Conservation (phyloP, 1,140 invertebrate species). For the Papilio glaucus region DNA sequence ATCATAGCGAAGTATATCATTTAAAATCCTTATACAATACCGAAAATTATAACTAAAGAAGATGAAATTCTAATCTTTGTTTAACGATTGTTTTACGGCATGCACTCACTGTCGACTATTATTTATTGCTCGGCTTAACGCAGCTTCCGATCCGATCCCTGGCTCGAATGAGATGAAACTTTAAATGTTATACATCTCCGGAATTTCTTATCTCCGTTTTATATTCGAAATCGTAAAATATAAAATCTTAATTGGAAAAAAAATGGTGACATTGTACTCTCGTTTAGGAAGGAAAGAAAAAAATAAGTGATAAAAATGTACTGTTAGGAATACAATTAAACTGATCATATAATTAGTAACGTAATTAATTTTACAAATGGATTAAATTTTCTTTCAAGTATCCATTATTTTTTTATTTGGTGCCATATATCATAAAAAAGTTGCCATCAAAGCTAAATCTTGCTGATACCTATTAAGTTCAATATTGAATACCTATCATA, state of each 20-base stretch:
- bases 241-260: conserved; percentile 25
- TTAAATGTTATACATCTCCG: conserved; percentile 23
- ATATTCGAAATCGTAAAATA: conserved; percentile 12
- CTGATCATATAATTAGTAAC: too few species aligned
- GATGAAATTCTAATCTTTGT: conserved; percentile 66
- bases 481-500: too few species aligned
- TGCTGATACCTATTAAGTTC: too few species aligned
- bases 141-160: conserved; percentile 63
- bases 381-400: too few species aligned
- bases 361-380: too few species aligned
- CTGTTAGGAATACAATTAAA: too few species aligned
- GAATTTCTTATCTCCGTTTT: conserved; percentile 28
- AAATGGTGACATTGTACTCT: conserved; percentile 32
- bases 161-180: conserved; percentile 28
- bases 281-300: not conserved
- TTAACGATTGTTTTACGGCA: conserved; percentile 76
- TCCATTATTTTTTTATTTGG: too few species aligned
- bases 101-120: conserved; percentile 60
- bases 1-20: not conserved
- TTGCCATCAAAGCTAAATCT: too few species aligned
- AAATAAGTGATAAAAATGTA: not conserved
- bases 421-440: too few species aligned
- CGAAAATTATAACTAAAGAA: conserved; percentile 51
- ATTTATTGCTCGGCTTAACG: conserved; percentile 67
- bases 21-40: conserved; percentile 2